Evolutionary conservation across 1,140 invertebrate genomes (phyloP).

Genomic region (Calephelis virginiensis): DNA sequence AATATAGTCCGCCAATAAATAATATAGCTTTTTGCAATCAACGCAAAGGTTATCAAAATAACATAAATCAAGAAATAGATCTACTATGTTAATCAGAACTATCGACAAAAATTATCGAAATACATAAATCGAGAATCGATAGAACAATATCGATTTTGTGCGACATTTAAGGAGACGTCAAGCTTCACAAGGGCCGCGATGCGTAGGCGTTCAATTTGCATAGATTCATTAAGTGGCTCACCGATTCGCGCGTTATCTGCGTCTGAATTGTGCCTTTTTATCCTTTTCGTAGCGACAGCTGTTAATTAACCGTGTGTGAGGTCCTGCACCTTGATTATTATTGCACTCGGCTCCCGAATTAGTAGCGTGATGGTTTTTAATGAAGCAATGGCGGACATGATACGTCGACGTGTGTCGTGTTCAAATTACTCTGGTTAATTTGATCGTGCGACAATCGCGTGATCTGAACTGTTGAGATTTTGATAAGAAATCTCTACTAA

Average conservation of each 20-base stretch:
- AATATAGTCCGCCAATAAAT: neutral
- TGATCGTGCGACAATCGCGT: slow-evolving; percentile 16
- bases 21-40: slow-evolving; percentile 10
- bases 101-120: slow-evolving; percentile 8
- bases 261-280: slow-evolving; percentile 19
- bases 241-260: slow-evolving; percentile 19
- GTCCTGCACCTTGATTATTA: slow-evolving; percentile 50
- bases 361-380: slow-evolving; percentile 16
- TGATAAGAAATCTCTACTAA: slow-evolving; percentile 15
- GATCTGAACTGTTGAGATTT: neutral
- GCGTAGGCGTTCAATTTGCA: slow-evolving; percentile 51
- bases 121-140: slow-evolving; percentile 10
- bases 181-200: slow-evolving; percentile 20
- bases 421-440: slow-evolving; percentile 14
- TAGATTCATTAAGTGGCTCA: slow-evolving; percentile 45
- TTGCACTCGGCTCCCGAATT: slow-evolving; percentile 30
- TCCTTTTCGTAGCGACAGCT: slow-evolving; percentile 33
- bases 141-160: slow-evolving; percentile 15
- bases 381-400: slow-evolving; percentile 6
- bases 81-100: neutral
- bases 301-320: slow-evolving; percentile 55
- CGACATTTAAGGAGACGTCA: slow-evolving; percentile 17
- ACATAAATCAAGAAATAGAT: slow-evolving; percentile 8
- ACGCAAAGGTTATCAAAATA: neutral
- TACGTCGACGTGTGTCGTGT: slow-evolving; percentile 8